Evolutionary conservation across 2,888 invertebrate genomes (phyloP), one percentile per base, ranked within the genome.

Genomic region (Pyrochroa serraticornis): DNA sequence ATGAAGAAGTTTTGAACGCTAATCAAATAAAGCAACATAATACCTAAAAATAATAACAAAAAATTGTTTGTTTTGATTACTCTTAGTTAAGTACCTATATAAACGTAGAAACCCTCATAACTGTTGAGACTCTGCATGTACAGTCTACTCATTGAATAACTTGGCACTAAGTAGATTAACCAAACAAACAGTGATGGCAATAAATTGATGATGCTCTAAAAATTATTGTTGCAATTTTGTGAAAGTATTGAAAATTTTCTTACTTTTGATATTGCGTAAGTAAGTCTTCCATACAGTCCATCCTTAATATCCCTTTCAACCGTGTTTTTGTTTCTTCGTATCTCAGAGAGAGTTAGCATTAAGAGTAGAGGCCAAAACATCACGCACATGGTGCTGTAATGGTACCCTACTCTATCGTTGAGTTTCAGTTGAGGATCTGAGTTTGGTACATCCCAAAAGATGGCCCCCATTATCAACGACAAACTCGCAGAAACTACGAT

Each of bases 381-480:
- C 36, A 96, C 74, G 42, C 89, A 89, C 84, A 93, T 86, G 60
- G 92, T 87, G 14, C 89, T 84, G 77, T 93, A 93, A 76, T 95
- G 92, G 76, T 90, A 93, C n/a, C 95, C 95, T 56, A 93, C 77
- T 54, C 95, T 83, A 75, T 91, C 91, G 76, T 90, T 89, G 68
- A 90, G 84, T 36, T 84, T 84, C 45, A 91, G 74, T 80, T 91
- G 87, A 1, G 88, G 82, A 76, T 92, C 92, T 2, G 89, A 86
- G 34, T 88, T 82, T 0, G 92, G 90, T 3, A 95, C 85, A 74
- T 95, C 93, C 93, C 94, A 95, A 78, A 92, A 95, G 67, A 95
- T 87, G 65, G 92, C 89, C 36, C 95, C 95, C 32, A 92, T 85
- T 64, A 92, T 82, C 48, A 95, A 83, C 2, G 95, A 95, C 73